Base-by-base conservation (phyloP, 2,888 invertebrate genomes). In the Brachyptera risi region DNA sequence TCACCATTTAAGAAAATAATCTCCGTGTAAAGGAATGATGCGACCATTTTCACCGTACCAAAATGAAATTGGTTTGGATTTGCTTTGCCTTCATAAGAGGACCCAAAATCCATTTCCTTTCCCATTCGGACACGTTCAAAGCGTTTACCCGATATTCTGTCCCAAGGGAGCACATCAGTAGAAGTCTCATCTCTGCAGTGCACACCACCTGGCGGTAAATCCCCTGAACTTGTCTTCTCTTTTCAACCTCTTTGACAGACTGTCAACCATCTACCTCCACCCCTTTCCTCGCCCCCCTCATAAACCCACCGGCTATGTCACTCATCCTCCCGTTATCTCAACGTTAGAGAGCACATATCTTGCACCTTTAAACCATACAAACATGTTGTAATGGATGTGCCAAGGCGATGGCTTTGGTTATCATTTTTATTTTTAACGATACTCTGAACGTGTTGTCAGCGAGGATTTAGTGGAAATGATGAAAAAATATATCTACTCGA, bases 21-120 rank as follows among this genome's bases (percentile, higher is more conserved):
- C 21, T 21, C n/a, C 24, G 23, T 47, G 47, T 24, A 47, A 47
- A 47, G 47, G 23, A 24, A 47, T 24, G 47, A 47, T 24, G 47
- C n/a, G 5, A 24, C 23, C n/a, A n/a, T 24, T 47, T 21, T 42
- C 21, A n/a, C 24, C 21, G 21, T 47, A 37, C 31, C 54, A 7
- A 37, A 54, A 37, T 35, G 54, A 23, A 35, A 54, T 54, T 54
- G 54, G 54, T 54, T 54, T 54, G 54, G 54, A 54, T 54, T 54
- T 54, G 54, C 19, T 54, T 35, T 54, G 54, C 37, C 37, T 54
- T 54, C 37, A 54, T 54, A 37, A 17, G 61, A 50, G 26, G 31
- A 40, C 31, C 40, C 40, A 61, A 61, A 61, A 61, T 61, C 61
- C 58, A 61, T 61, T 61, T 61, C 61, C 61, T 61, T 37, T 57